A percentile compares a stretch with the other conserved stretches of the same genome.
Conservation (phyloP, 2,888 invertebrate genomes). For the Eristalis tenax region DNA sequence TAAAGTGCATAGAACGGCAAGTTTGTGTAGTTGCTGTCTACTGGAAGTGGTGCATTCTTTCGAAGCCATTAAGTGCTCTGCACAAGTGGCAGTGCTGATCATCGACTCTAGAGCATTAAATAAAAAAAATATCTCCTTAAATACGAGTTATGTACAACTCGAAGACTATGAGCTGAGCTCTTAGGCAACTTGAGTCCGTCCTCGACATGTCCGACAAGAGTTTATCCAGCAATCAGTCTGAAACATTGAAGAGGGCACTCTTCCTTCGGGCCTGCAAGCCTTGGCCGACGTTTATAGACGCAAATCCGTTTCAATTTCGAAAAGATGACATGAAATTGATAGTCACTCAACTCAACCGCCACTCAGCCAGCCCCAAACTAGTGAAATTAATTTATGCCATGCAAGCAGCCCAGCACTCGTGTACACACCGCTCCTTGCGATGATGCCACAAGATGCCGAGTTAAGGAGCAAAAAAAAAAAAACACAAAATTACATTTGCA, state of each 20-base stretch:
- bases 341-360: background rate
- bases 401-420: conserved; percentile 17
- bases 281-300: background rate
- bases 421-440: background rate
- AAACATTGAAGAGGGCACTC: background rate
- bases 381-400: conserved; percentile 35
- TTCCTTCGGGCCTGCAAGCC: background rate
- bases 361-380: background rate
- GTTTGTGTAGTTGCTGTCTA: too few relatives aligned
- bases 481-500: conserved; percentile 62
- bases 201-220: background rate
- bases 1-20: too few relatives aligned
- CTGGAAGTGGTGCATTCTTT: background rate
- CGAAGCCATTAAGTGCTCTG: background rate
- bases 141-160: background rate
- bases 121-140: background rate
- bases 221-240: background rate
- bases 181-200: background rate
- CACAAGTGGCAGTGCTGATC: background rate
- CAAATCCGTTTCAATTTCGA: background rate
- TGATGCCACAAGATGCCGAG: background rate
- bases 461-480: conserved; percentile 34
- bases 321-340: background rate
- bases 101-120: background rate
- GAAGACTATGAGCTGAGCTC: background rate